These are phyloP conservation scores for Cephalopterus ornatus DNA, from an alignment of 2,113 vertebrate species.

Conservation along the genomic window DNA sequence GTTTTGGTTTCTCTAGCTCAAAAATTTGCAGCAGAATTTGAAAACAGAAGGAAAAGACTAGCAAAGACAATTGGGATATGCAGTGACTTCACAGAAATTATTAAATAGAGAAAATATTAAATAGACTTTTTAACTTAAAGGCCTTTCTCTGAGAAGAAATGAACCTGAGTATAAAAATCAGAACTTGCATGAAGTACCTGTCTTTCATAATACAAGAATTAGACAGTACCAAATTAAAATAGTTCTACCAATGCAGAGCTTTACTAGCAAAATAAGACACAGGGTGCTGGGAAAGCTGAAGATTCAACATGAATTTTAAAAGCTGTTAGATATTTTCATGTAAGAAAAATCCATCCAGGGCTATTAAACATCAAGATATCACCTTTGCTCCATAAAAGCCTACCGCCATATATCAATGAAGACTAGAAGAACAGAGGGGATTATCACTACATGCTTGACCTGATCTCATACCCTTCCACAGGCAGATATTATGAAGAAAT, in stretches of 20 bases:
- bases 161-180: neutral
- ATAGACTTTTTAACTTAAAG: neutral
- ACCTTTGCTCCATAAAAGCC: neutral
- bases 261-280: neutral
- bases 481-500: neutral
- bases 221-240: neutral
- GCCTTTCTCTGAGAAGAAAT: neutral
- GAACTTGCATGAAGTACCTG: neutral
- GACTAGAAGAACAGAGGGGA: neutral
- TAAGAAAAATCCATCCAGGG: neutral
- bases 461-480: neutral
- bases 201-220: neutral
- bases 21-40: neutral
- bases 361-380: neutral
- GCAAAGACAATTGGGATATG: neutral
- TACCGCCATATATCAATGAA: neutral
- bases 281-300: neutral
- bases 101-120: neutral
- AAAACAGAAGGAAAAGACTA: neutral
- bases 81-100: neutral
- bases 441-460: neutral
- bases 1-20: neutral
- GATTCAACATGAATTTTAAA: neutral
- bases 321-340: neutral
- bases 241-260: neutral